Evolutionary conservation across 1,140 invertebrate species (phyloP).

Genomic region (Drosophila guanche): DNA sequence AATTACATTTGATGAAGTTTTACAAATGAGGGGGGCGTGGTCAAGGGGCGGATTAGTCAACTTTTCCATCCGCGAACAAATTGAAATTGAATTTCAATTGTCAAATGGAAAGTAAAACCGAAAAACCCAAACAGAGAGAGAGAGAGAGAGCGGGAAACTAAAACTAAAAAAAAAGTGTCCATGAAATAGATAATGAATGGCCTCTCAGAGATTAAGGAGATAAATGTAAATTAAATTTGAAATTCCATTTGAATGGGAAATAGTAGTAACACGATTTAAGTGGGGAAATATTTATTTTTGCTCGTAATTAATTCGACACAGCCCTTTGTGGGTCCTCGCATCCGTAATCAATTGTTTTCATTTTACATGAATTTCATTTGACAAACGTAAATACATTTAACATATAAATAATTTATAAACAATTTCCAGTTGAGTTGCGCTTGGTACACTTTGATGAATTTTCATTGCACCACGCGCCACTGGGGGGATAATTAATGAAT

Average conservation of each 20-base stretch:
- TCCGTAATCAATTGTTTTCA: too few relatives aligned
- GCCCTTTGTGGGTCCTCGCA: too few relatives aligned
- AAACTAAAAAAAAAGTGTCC: background rate
- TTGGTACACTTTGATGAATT: too few relatives aligned
- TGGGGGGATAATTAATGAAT: too few relatives aligned
- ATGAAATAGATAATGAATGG: slow-evolving; percentile 22
- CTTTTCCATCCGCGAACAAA: slow-evolving; percentile 44
- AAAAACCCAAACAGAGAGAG: background rate
- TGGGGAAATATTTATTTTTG: background rate
- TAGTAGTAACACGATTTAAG: slow-evolving; percentile 7
- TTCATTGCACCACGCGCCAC: too few relatives aligned
- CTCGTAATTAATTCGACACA: slow-evolving; percentile 20
- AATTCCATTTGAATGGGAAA: background rate
- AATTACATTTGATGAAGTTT: slow-evolving; percentile 57
- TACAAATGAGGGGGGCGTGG: slow-evolving; percentile 55
- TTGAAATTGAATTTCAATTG: slow-evolving; percentile 60
- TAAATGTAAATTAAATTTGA: slow-evolving; percentile 1
- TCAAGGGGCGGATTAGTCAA: slow-evolving; percentile 45
- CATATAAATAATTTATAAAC: too few relatives aligned
- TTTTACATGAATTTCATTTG: too few relatives aligned
- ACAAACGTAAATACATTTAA: too few relatives aligned
- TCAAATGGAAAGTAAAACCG: slow-evolving; percentile 30
- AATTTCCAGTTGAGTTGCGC: too few relatives aligned
- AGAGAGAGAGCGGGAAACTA: slow-evolving; percentile 2
- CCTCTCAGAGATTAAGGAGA: slow-evolving; percentile 15